These are phyloP conservation scores for Papilio polytes DNA, from an alignment of 1,140 invertebrate species.

Conservation along the genomic window DNA sequence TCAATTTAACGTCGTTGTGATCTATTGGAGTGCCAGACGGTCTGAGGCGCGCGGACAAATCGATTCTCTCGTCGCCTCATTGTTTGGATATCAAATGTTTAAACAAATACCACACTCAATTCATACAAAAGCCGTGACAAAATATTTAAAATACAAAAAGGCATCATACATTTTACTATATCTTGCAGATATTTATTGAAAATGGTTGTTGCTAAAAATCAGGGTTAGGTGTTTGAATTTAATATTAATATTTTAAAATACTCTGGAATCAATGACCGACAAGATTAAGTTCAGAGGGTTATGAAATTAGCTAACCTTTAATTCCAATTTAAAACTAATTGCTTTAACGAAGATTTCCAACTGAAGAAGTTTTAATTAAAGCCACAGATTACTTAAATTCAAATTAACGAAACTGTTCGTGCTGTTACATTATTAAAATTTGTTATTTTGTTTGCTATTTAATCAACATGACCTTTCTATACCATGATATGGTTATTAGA, in stretches of 20 bases:
- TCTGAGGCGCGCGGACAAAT: constrained; percentile 42
- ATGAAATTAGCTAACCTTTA: constrained; percentile 14
- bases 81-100: constrained; percentile 17
- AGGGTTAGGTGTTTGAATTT: too few relatives aligned
- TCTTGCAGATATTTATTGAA: too few relatives aligned
- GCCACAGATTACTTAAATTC: neutral
- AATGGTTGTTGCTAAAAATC: neutral
- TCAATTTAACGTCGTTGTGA: constrained; percentile 52
- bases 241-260: too few relatives aligned
- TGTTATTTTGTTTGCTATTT: neutral
- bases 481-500: neutral
- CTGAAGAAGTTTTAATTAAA: constrained; percentile 17
- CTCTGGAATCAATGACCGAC: neutral
- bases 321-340: constrained; percentile 8
- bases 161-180: neutral
- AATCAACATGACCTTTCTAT: neutral
- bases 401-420: neutral
- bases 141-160: neutral
- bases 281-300: neutral
- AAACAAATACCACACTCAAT: neutral
- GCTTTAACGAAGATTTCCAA: constrained; percentile 25
- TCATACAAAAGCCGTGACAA: neutral
- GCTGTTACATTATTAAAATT: neutral
- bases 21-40: constrained; percentile 47
- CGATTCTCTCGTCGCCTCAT: constrained; percentile 28